Evolutionary conservation across 2,797 vertebrate genomes (phyloP).

Genomic region (Monodelphis domestica): DNA sequence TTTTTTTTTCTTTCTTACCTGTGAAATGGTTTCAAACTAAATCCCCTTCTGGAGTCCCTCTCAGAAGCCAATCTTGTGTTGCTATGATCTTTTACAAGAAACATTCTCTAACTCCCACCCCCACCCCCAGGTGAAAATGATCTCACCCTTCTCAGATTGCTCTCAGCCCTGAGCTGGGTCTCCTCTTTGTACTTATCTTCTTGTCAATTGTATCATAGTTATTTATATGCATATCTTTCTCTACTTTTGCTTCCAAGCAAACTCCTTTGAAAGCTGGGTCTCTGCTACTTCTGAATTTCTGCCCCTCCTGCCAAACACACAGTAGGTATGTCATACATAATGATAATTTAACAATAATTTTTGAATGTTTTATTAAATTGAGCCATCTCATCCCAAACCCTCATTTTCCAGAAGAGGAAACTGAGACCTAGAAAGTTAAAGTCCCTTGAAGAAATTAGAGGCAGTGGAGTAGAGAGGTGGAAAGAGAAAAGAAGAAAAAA

Average conservation of each 20-base stretch:
- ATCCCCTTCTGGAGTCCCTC: not conserved
- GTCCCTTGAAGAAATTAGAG: not conserved
- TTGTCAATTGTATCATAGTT: not conserved
- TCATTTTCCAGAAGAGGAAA: not conserved
- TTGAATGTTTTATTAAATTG: not conserved
- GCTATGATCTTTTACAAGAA: not conserved
- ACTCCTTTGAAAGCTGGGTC: not conserved
- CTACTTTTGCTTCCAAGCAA: not conserved
- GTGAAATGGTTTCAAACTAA: not conserved
- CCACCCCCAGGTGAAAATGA: not conserved
- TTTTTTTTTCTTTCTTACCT: not conserved
- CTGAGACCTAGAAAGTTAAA: not conserved
- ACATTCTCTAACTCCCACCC: not conserved
- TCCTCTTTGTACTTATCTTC: not conserved
- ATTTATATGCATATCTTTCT: not conserved
- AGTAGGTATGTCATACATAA: too few species aligned
- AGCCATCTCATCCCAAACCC: not conserved
- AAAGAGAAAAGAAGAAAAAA: not conserved
- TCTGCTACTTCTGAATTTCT: not conserved
- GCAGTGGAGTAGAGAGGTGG: not conserved
- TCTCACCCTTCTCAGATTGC: not conserved
- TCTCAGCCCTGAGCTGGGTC: not conserved
- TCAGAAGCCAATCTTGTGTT: not conserved
- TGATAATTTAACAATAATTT: not conserved
- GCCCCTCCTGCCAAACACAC: not conserved